These are phyloP conservation scores for Corapipo altera DNA, from an alignment of 2,113 vertebrate genomes.

Conservation along the genomic window DNA sequence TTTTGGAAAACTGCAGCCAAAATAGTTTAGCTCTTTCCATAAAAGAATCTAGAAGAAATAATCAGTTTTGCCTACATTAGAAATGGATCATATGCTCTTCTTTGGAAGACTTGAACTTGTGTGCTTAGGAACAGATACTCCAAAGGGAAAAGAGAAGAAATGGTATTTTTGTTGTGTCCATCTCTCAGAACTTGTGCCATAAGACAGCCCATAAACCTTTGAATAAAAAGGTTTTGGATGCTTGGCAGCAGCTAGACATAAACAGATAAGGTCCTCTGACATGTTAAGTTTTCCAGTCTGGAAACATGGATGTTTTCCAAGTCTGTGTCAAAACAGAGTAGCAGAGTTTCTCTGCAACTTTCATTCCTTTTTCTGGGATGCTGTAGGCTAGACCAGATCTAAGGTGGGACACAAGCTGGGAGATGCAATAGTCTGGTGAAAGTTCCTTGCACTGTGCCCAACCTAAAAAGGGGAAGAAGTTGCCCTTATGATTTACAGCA, in stretches of 20 bases:
- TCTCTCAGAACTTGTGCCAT: neutral
- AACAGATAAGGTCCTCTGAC: neutral
- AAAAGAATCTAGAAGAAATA: conserved; percentile 1
- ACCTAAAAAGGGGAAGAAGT: neutral
- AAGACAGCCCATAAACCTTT: neutral
- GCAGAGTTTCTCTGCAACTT: neutral
- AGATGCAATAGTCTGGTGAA: neutral
- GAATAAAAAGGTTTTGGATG: neutral
- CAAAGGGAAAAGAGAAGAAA: neutral
- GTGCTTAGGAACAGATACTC: neutral
- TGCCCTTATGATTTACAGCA: neutral
- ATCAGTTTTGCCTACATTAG: neutral
- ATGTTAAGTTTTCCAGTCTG: neutral
- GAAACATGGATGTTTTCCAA: neutral
- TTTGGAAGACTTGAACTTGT: neutral
- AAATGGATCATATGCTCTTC: neutral
- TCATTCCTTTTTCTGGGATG: neutral
- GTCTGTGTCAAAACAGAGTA: neutral
- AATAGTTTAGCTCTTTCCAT: neutral
- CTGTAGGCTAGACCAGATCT: neutral
- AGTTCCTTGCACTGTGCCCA: neutral
- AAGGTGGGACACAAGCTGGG: neutral
- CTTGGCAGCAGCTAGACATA: neutral
- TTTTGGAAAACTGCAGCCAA: neutral
- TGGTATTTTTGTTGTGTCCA: neutral